These are phyloP conservation scores for Odocoileus virginianus DNA, from an alignment of 2,113 vertebrate genomes.

Conservation along the genomic window DNA sequence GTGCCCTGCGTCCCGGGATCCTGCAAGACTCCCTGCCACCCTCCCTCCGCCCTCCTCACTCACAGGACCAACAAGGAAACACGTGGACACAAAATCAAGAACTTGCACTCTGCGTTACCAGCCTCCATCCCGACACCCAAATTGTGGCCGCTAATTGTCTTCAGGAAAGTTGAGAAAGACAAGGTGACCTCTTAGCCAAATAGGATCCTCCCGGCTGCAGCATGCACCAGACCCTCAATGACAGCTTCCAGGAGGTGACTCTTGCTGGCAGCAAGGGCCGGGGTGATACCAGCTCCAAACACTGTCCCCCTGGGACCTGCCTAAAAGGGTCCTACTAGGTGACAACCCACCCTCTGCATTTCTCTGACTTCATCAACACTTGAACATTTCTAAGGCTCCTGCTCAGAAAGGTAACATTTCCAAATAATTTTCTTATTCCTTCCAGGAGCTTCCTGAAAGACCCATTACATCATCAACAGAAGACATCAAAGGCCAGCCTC, in stretches of 20 bases:
- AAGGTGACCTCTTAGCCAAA: not conserved
- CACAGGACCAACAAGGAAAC: not conserved
- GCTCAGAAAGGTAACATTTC: not conserved
- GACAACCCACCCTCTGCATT: not conserved
- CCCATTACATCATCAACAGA: not conserved
- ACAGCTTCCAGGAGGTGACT: not conserved
- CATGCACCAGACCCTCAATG: not conserved
- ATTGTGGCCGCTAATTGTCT: not conserved
- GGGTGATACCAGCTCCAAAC: not conserved
- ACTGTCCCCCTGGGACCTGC: not conserved
- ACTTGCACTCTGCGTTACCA: not conserved
- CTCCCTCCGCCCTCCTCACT: not conserved
- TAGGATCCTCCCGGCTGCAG: accelerated
- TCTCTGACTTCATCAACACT: not conserved
- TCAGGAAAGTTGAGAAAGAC: not conserved
- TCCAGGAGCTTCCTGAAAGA: not conserved
- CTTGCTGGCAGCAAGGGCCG: too few relatives aligned
- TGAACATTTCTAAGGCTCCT: not conserved
- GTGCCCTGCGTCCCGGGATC: accelerated
- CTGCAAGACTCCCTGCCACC: accelerated
- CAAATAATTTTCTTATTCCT: not conserved
- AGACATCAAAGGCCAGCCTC: not conserved
- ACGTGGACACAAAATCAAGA: not conserved
- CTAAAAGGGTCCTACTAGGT: not conserved
- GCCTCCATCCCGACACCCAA: not conserved